These are phyloP conservation scores for Procapra przewalskii DNA, from an alignment of 2,113 vertebrate genomes.

Conservation along the genomic window DNA sequence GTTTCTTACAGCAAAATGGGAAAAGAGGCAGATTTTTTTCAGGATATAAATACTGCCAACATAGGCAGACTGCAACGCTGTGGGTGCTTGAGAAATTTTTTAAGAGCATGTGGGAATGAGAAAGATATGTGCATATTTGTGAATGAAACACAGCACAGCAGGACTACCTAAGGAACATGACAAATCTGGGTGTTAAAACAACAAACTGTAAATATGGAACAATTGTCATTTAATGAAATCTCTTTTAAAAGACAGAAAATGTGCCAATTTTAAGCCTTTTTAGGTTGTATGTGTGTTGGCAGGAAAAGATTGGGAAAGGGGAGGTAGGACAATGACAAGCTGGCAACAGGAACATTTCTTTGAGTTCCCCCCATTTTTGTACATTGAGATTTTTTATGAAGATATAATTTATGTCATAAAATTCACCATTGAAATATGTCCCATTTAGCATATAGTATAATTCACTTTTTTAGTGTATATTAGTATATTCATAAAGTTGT, in stretches of 20 bases:
- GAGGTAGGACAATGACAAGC: not conserved
- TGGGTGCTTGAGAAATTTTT: conserved; percentile 50
- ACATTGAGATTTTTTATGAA: not conserved
- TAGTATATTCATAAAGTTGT: not conserved
- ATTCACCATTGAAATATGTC: not conserved
- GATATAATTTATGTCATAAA: not conserved
- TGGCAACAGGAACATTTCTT: not conserved
- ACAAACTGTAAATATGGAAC: conserved; percentile 43
- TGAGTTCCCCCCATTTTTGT: not conserved
- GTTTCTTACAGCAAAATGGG: not conserved
- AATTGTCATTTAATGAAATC: conserved; percentile 32
- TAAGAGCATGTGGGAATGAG: conserved; percentile 48
- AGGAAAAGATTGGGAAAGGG: not conserved
- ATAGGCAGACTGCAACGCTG: conserved; percentile 54
- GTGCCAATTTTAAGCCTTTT: conserved; percentile 17
- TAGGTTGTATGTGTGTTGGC: not conserved
- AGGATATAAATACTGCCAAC: conserved; percentile 45
- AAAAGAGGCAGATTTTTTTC: conserved; percentile 34
- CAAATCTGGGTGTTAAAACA: conserved; percentile 52
- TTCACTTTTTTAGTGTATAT: not conserved
- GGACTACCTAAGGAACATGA: conserved; percentile 46
- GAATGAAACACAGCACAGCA: conserved; percentile 60
- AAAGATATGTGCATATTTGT: conserved; percentile 50
- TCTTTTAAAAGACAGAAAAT: conserved; percentile 7
- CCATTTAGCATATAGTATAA: not conserved